Evolutionary conservation across 2,888 invertebrate species (phyloP).

Genomic region (Eremobia ochroleuca): DNA sequence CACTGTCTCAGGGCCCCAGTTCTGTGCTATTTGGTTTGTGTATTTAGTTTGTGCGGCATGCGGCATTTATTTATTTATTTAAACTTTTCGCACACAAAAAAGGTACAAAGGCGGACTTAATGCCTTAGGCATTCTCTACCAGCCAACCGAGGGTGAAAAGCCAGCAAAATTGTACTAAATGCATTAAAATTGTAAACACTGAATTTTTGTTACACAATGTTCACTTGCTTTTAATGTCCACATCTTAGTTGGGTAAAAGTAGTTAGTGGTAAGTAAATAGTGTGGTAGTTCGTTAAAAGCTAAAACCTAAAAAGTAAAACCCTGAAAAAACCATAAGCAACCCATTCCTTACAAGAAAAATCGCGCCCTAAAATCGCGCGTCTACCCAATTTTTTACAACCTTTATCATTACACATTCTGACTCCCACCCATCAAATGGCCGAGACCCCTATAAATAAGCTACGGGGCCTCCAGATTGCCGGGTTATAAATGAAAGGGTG

Average conservation of each 20-base stretch:
- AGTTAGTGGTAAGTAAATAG: too few species aligned
- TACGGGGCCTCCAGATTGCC: slow-evolving; percentile 88
- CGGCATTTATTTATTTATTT: too few species aligned
- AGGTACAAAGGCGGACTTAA: too few species aligned
- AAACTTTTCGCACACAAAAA: too few species aligned
- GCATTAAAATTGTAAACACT: background rate
- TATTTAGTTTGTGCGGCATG: background rate
- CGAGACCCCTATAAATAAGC: slow-evolving; percentile 89
- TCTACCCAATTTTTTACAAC: slow-evolving; percentile 80
- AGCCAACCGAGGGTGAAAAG: too few species aligned
- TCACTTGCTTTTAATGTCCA: background rate
- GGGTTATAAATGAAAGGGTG: slow-evolving; percentile 90
- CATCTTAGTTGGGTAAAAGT: background rate
- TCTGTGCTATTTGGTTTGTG: background rate
- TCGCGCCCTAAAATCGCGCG: slow-evolving; percentile 66
- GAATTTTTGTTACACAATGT: background rate
- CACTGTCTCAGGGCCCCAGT: background rate
- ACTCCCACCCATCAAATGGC: slow-evolving; percentile 87
- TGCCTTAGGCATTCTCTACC: too few species aligned
- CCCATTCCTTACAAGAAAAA: background rate
- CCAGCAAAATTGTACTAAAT: background rate
- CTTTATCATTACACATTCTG: slow-evolving; percentile 90
- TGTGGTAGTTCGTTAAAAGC: too few species aligned
- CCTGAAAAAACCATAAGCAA: background rate
- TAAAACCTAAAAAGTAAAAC: too few species aligned